Evolutionary conservation across 2,888 invertebrate species (phyloP).

Genomic region (Limnephilus lunatus): DNA sequence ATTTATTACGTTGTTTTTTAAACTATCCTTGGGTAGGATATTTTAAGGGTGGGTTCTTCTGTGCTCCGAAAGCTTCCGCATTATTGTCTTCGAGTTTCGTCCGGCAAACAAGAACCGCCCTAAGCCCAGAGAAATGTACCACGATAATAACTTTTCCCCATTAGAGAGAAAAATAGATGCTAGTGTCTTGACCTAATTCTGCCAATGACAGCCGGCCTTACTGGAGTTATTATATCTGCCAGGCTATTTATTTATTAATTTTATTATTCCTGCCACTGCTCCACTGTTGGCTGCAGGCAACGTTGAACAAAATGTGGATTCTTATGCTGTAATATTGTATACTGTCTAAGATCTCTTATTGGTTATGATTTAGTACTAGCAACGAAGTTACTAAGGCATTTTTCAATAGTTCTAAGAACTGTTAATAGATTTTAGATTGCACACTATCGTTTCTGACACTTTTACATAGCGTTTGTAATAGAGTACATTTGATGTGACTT

Average conservation of each 20-base stretch:
- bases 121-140: neutral
- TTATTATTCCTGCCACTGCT: neutral
- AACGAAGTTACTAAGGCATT: neutral
- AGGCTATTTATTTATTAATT: neutral
- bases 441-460: neutral
- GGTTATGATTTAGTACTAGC: neutral
- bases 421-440: neutral
- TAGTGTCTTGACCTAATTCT: slow-evolving; percentile 2
- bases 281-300: neutral
- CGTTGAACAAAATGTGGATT: neutral
- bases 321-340: neutral
- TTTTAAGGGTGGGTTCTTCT: neutral
- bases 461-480: neutral
- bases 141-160: neutral
- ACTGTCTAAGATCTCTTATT: neutral
- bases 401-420: neutral
- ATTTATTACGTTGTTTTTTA: too few relatives aligned
- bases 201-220: neutral
- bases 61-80: neutral
- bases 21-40: too few relatives aligned
- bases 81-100: neutral
- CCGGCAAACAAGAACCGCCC: neutral
- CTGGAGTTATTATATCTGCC: neutral
- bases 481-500: too few relatives aligned
- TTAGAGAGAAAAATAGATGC: slow-evolving; percentile 2